Percentiles rank a stretch among this genome's conserved stretches.
phyloP scores from a whole-genome alignment of 2,888 invertebrate genomes.

The Hirtodrosophila cameraria region DNA sequence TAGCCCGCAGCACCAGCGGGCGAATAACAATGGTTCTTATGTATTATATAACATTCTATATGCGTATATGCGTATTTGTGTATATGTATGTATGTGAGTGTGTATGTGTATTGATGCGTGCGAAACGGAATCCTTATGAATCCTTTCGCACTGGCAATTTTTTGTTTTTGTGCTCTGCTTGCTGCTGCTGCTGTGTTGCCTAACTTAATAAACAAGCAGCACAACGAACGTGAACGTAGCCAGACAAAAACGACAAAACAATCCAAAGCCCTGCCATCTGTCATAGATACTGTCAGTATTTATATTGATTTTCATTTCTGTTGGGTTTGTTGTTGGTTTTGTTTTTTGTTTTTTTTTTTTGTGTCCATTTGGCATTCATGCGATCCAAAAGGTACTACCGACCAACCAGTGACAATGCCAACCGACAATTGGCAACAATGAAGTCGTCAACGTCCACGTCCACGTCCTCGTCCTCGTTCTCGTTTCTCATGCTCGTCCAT shows the following conservation, averaged over 20 bases:
- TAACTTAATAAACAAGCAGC: conserved; percentile 68
- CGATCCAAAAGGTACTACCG: neutral
- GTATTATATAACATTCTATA: conserved; percentile 65
- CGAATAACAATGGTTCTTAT: conserved; percentile 74
- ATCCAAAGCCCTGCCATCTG: conserved; percentile 67
- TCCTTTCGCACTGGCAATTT: conserved; percentile 62
- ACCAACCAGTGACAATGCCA: conserved; percentile 37
- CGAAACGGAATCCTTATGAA: conserved; percentile 73
- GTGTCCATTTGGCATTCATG: conserved; percentile 12
- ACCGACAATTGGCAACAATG: conserved; percentile 60
- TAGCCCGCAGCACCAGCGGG: conserved; percentile 64
- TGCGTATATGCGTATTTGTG: conserved; percentile 36
- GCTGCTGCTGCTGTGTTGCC: conserved; percentile 56
- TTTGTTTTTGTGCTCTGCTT: conserved; percentile 41
- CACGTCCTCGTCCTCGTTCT: too few relatives aligned
- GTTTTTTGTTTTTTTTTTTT: conserved; percentile 8
- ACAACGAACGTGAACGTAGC: conserved; percentile 15
- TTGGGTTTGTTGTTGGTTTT: too few relatives aligned
- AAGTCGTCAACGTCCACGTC: conserved; percentile 40
- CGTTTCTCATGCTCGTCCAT: conserved; percentile 6
- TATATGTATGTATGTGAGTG: conserved; percentile 3
- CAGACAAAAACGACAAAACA: conserved; percentile 28
- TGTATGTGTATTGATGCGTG: conserved; percentile 53
- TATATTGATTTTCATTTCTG: conserved; percentile 58
- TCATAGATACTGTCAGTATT: conserved; percentile 76